These are phyloP conservation scores for Ammodytes dubius DNA, from an alignment of 2,113 vertebrate genomes.

Conservation along the genomic window DNA sequence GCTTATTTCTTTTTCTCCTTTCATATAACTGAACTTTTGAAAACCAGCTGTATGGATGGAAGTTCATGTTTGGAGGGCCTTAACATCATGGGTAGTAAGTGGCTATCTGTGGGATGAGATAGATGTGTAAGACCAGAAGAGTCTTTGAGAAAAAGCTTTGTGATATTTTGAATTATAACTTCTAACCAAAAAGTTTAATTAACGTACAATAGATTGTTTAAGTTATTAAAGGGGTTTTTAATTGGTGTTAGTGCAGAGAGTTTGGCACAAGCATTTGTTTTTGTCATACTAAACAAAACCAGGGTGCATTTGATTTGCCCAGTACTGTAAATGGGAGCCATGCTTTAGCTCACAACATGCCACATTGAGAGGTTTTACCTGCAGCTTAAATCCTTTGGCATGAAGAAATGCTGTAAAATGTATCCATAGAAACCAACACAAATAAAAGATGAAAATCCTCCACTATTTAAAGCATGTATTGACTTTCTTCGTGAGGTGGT, in stretches of 20 bases:
- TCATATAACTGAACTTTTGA: conserved; percentile 63
- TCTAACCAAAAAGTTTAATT: not conserved
- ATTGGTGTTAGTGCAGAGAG: conserved; percentile 4
- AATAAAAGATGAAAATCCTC: not conserved
- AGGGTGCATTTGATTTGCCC: not conserved
- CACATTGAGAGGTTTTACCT: not conserved
- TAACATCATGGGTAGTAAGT: not conserved
- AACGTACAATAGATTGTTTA: not conserved
- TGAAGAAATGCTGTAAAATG: conserved; percentile 6
- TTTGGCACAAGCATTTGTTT: not conserved
- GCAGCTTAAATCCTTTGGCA: conserved; percentile 11
- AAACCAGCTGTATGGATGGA: conserved; percentile 36
- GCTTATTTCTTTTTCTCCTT: conserved; percentile 52
- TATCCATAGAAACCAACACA: not conserved
- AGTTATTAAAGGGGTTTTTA: conserved; percentile 5
- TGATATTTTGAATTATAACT: conserved; percentile 12
- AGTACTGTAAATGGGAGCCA: not conserved
- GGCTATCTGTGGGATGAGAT: not conserved
- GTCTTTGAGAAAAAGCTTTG: conserved; percentile 16
- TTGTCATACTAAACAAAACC: conserved; percentile 11
- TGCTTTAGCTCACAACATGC: not conserved
- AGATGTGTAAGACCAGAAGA: not conserved
- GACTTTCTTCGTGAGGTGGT: not conserved
- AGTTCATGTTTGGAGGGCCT: conserved; percentile 30
- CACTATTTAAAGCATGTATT: conserved; percentile 28